phyloP scores from a whole-genome alignment of 2,888 invertebrate species.

The Thyatira batis region DNA sequence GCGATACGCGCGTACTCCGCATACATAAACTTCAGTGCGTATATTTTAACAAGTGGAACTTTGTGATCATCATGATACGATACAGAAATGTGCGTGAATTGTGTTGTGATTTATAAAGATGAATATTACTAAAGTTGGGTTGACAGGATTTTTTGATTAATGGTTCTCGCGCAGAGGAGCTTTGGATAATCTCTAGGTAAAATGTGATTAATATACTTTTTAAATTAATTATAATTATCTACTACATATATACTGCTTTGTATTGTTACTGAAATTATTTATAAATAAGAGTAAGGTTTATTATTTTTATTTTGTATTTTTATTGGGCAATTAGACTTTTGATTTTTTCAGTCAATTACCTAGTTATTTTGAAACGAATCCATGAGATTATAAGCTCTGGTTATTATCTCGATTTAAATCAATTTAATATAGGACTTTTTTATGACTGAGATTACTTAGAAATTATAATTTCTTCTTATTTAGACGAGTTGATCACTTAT shows the following conservation, averaged over 20 bases:
- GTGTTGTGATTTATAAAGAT: conserved; percentile 10
- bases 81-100: conserved; percentile 21
- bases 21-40: conserved; percentile 30
- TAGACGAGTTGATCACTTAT: no score
- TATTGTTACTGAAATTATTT: neutral
- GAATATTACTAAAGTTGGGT: neutral
- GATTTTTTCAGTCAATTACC: no score
- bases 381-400: no score
- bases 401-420: no score
- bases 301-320: no score
- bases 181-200: neutral
- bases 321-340: no score
- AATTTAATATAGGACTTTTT: no score
- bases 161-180: neutral
- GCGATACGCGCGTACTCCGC: conserved; percentile 19
- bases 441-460: no score
- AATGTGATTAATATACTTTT: neutral
- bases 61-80: conserved; percentile 15
- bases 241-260: neutral
- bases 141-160: neutral
- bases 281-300: no score
- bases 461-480: no score
- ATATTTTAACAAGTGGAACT: conserved; percentile 34
- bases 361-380: no score
- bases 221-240: neutral